phyloP scores from a whole-genome alignment of 2,888 invertebrate genomes.

The Himalopsyche anomala region DNA sequence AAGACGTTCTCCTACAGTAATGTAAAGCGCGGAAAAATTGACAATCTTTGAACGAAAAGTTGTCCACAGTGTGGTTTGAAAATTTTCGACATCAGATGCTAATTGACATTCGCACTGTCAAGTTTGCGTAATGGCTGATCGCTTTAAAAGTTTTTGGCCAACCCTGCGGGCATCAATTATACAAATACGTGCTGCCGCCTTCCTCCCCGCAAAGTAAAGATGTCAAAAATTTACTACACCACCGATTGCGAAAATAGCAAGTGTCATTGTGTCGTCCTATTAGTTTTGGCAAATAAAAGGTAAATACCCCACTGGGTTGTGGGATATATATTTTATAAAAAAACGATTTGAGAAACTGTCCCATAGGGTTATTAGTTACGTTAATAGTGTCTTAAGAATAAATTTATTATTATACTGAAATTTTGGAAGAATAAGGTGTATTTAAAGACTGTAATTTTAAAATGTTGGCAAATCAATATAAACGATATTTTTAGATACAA shows the following conservation, averaged over 20 bases:
- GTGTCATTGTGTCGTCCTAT: slow-evolving; percentile 27
- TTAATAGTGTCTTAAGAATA: too few species aligned
- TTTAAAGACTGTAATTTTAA: too few species aligned
- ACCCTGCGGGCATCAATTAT: slow-evolving; percentile 56
- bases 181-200: slow-evolving; percentile 49
- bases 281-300: not conserved
- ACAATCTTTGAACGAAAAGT: not conserved
- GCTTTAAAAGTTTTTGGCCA: slow-evolving; percentile 55
- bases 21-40: not conserved
- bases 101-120: slow-evolving; percentile 53
- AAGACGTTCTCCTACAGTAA: too few species aligned
- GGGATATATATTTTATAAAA: not conserved
- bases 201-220: not conserved
- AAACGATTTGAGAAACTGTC: too few species aligned
- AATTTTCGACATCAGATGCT: slow-evolving; percentile 31
- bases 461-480: too few species aligned
- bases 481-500: too few species aligned
- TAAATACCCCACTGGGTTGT: not conserved
- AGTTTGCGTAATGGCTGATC: slow-evolving; percentile 51
- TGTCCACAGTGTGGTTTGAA: not conserved
- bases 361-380: too few species aligned
- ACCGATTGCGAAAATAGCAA: not conserved
- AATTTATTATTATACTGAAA: too few species aligned
- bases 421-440: too few species aligned
- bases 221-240: slow-evolving; percentile 25